Conservation (phyloP, 2,797 vertebrate genomes). For the Acanthis flammea region DNA sequence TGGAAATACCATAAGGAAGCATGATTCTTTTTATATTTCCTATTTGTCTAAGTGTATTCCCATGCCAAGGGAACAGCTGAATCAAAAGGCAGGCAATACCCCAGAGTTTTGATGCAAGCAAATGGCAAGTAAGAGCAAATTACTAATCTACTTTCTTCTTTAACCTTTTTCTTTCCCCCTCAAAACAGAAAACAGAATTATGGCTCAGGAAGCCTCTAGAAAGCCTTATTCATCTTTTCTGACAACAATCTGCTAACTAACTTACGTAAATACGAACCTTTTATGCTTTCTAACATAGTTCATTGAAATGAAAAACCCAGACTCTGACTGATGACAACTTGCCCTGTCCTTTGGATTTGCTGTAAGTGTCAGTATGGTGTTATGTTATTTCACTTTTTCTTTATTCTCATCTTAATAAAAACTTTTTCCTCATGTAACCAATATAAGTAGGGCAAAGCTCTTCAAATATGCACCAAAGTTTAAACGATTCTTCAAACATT, state of each 20-base stretch:
- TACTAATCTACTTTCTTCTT: not conserved
- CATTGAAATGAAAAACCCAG: not conserved
- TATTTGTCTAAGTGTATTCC: slow-evolving; percentile 48
- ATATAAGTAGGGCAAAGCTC: not conserved
- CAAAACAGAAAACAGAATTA: not conserved
- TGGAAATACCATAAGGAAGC: slow-evolving; percentile 64
- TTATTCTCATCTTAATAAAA: not conserved
- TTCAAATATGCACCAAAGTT: not conserved
- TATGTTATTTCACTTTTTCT: not conserved
- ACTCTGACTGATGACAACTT: not conserved
- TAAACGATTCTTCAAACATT: not conserved
- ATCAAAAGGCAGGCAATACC: slow-evolving; percentile 53
- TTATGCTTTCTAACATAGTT: not conserved
- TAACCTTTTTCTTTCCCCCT: not conserved
- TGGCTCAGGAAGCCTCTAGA: not conserved
- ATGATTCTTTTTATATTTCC: slow-evolving; percentile 66
- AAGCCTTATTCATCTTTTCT: not conserved
- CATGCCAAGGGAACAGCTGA: slow-evolving; percentile 57
- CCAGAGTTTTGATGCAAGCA: slow-evolving; percentile 45
- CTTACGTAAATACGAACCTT: not conserved
- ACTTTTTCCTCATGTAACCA: not conserved
- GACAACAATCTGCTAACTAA: not conserved
- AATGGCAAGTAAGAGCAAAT: slow-evolving; percentile 35
- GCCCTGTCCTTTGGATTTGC: not conserved
- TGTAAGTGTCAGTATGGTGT: not conserved